Evolutionary conservation across 2,888 invertebrate species (phyloP), one percentile per base, ranked within the genome.

Genomic region (Aelia acuminata): DNA sequence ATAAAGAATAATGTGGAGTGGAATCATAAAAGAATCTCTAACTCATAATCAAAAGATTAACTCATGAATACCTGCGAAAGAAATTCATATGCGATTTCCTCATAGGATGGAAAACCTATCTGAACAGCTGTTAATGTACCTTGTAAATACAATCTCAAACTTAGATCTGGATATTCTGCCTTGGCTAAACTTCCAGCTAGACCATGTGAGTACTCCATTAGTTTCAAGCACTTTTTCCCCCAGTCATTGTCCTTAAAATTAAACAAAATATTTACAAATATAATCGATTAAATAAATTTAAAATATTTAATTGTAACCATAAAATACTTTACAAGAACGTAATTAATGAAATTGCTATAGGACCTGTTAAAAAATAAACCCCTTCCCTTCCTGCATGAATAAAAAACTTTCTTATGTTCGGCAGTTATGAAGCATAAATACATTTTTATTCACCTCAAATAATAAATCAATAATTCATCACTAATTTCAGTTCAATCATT

Each of bases 201-300:
- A 91, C 97, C 96, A 92, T 98, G 98, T 92, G 98, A 99, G 92
- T 99, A 99, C 93, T 99, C 98, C 93, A 99, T 98, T 90, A 99
- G 98, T 93, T 99, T 99, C 92, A 97, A 97, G 91, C 99, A 98
- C 92, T 99, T 99, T 93, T 98, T 98, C 92, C 98, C 97, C 99
- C 99, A 99, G 94, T 98, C 97, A 88, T 97, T 97, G 92, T 99
- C 99, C 95, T 96, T 91, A 3, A 92, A 92, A 31, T 15, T 26
- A 88, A 63, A 57, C 26, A 53, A 53, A 53, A 53, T 22, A 18
- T n/a, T 53, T 53, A n/a, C 7, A n/a, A 3, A 57, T 57, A 26
- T 11, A 63, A 22, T 31, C 5, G 43, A 63, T 53, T 22, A 57
- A 86, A 20, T 3, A 85, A 85, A 18, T 18, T 3, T 22, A 15